phyloP scores from a whole-genome alignment of 2,888 invertebrate species.

The Dastarcus helophoroides region DNA sequence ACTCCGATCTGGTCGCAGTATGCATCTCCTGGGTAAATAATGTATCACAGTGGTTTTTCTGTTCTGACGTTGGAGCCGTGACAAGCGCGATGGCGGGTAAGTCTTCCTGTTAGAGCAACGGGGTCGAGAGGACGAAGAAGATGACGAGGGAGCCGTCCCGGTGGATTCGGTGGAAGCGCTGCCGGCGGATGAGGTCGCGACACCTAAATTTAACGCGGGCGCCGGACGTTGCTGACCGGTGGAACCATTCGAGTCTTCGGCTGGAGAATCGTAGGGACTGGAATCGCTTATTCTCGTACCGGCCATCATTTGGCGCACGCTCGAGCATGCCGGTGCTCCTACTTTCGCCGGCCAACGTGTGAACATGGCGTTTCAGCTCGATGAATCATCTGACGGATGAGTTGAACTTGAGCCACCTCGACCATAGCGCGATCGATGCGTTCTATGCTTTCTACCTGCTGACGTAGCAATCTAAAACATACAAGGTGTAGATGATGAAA shows the following conservation, averaged over 20 bases:
- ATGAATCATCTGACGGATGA: conserved; percentile 53
- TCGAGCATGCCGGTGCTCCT: conserved; percentile 30
- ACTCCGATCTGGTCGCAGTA: conserved; percentile 18
- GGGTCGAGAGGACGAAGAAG: conserved; percentile 11
- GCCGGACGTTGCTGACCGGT: conserved; percentile 1
- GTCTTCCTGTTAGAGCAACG: conserved; percentile 26
- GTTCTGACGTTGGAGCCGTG: conserved; percentile 23
- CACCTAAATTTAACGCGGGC: background rate
- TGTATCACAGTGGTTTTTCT: conserved; percentile 24
- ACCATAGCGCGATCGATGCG: conserved; percentile 34
- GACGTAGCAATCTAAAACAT: conserved; percentile 5
- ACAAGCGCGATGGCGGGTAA: conserved; percentile 29
- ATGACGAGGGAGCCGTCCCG: background rate
- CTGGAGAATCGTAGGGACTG: conserved; percentile 27
- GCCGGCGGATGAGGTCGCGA: background rate
- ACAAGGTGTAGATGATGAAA: background rate
- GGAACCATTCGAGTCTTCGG: conserved; percentile 13
- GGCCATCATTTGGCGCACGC: conserved; percentile 37
- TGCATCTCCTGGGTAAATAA: conserved; percentile 23
- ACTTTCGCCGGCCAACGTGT: conserved; percentile 36
- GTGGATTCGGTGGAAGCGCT: conserved; percentile 9
- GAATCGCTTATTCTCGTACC: conserved; percentile 36
- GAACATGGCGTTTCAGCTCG: conserved; percentile 48
- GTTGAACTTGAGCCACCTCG: conserved; percentile 41
- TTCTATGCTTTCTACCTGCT: conserved; percentile 28